Base-by-base conservation (phyloP, 2,888 invertebrate genomes). In the Allacma fusca region DNA sequence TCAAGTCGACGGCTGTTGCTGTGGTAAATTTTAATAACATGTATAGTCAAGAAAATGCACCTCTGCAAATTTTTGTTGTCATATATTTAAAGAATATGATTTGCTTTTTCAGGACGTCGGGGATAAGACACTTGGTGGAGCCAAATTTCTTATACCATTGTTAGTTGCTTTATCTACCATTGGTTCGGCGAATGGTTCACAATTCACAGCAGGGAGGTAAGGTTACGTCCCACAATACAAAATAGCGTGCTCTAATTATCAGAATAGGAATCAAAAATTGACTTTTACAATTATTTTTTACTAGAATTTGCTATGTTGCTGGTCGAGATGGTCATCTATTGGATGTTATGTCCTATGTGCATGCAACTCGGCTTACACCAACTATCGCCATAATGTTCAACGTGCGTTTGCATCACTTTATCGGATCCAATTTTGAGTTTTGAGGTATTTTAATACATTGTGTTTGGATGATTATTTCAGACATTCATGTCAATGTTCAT, bases 1-100 rank as follows among this genome's bases (percentile, higher is more conserved):
- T 94, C 78, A 92, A 92, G 84, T 96, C 96, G 77, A 94, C 95
- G 86, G 97, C 97, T 24, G 97, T 97, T 72, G 97, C 97, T n/a
- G 95, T 97, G 85, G 91, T 91, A 86, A 65, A 34, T 70, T 40
- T 40, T 9, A 40, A 9, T 40, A 40, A 13, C 40, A 16, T 65
- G 1, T 44, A 13, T 16, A 26, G 23, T 67, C 12, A 67, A 12
- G 9, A 23, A n/a, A n/a, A n/a, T n/a, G n/a, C n/a, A n/a, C n/a
- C n/a, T n/a, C 29, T 7, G 40, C 40, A 40, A 40, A 40, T 9
- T 5, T 40, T 40, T 9, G 13, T 9, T 9, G 5, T 9, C 40
- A 40, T 9, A 40, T 40, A 40, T 40, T 40, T n/a, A n/a, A n/a
- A n/a, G n/a, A n/a, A n/a, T 13, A 70, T n/a, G 21, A 34, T 5